Conservation (phyloP, 2,797 vertebrate species). For the Cyprinella venusta region DNA sequence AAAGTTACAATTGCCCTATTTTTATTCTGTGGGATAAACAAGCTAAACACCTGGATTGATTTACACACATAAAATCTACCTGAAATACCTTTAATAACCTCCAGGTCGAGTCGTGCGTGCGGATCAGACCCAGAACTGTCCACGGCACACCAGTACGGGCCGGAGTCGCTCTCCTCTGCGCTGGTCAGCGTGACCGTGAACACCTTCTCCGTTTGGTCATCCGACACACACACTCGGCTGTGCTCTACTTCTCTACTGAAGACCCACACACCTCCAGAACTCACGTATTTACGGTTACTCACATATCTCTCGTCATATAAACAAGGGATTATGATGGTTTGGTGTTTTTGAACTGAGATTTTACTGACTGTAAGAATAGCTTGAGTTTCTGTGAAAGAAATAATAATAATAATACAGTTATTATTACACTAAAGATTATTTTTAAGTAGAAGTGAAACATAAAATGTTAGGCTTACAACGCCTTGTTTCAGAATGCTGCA, state of each 20-base stretch:
- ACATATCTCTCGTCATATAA: background rate
- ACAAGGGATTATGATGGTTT: conserved; percentile 3
- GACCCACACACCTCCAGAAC: accelerated
- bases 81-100: conserved; percentile 12
- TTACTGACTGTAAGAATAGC: background rate
- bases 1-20: background rate
- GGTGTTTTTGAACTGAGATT: background rate
- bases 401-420: background rate
- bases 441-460: background rate
- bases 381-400: background rate
- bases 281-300: background rate
- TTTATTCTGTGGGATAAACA: background rate
- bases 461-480: background rate
- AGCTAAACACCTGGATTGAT: background rate
- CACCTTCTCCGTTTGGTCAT: background rate
- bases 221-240: background rate
- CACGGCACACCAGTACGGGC: conserved; percentile 45
- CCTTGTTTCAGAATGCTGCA: background rate
- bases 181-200: conserved; percentile 46
- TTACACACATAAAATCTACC: no score
- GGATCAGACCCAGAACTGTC: accelerated
- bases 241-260: accelerated
- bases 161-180: conserved; percentile 1
- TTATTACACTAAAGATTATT: background rate
- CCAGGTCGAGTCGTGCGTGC: background rate